Percentiles rank a stretch among this genome's conserved stretches.
phyloP scores from a whole-genome alignment of 37 sponge, comb jelly and placozoan genomes.

The Cladorhizidae sp. region DNA sequence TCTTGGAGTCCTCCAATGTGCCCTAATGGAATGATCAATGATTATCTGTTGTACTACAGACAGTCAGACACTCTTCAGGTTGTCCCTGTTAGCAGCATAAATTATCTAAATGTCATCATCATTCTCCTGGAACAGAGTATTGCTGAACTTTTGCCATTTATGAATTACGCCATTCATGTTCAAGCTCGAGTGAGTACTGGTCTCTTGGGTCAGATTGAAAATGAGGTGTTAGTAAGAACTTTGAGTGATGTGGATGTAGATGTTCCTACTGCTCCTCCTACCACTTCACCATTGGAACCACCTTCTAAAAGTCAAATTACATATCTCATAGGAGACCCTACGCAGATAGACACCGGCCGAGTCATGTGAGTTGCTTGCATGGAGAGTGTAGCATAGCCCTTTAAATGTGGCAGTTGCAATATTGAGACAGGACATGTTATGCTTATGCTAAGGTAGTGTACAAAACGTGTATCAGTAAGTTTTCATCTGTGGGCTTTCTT shows the following conservation, averaged over 20 bases:
- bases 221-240: constrained; percentile 13
- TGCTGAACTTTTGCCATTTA: constrained; percentile 7
- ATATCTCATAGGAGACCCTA: constrained; percentile 2
- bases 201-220: neutral
- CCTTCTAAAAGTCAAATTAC: neutral
- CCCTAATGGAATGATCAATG: constrained; percentile 39
- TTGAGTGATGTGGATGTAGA: neutral
- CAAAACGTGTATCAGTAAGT: too few species aligned
- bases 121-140: neutral
- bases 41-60: constrained; percentile 28
- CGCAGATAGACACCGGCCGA: constrained; percentile 24
- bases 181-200: constrained; percentile 6
- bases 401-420: neutral
- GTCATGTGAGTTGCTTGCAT: constrained; percentile 19
- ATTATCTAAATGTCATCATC: neutral
- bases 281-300: neutral
- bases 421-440: too few species aligned
- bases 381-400: neutral
- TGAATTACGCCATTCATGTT: constrained; percentile 31
- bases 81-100: neutral
- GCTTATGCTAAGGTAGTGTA: too few species aligned
- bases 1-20: constrained; percentile 33
- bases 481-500: too few species aligned
- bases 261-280: neutral
- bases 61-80: neutral